phyloP scores from a whole-genome alignment of 2,113 vertebrate genomes.

The Columbina picui region DNA sequence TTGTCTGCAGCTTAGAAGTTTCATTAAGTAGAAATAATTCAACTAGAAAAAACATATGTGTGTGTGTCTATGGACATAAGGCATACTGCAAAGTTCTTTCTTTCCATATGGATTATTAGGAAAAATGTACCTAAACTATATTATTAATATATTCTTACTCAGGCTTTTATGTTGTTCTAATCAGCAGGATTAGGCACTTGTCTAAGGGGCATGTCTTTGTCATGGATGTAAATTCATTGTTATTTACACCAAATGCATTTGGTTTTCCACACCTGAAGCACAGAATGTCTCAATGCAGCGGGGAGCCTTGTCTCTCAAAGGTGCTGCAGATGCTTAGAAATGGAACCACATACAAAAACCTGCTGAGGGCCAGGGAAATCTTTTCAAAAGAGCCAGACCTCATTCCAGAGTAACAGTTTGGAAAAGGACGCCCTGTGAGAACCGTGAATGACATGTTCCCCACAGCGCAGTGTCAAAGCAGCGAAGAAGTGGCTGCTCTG shows the following conservation, averaged over 20 bases:
- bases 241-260: not conserved
- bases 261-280: not conserved
- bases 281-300: fast-evolving
- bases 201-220: not conserved
- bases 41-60: not conserved
- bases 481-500: not conserved
- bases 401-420: not conserved
- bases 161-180: not conserved
- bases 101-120: not conserved
- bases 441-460: not conserved
- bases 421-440: not conserved
- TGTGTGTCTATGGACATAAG: fast-evolving
- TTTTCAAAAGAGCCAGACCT: not conserved
- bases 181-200: not conserved
- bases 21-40: not conserved
- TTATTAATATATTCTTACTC: not conserved
- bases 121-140: not conserved
- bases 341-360: not conserved
- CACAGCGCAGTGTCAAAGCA: not conserved
- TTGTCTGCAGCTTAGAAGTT: not conserved
- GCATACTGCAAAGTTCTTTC: not conserved
- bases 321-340: not conserved
- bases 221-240: not conserved
- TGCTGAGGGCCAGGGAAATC: not conserved
- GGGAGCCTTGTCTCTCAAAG: not conserved